Evolutionary conservation across 2,888 invertebrate species (phyloP).

Genomic region (Deilephila porcellus): DNA sequence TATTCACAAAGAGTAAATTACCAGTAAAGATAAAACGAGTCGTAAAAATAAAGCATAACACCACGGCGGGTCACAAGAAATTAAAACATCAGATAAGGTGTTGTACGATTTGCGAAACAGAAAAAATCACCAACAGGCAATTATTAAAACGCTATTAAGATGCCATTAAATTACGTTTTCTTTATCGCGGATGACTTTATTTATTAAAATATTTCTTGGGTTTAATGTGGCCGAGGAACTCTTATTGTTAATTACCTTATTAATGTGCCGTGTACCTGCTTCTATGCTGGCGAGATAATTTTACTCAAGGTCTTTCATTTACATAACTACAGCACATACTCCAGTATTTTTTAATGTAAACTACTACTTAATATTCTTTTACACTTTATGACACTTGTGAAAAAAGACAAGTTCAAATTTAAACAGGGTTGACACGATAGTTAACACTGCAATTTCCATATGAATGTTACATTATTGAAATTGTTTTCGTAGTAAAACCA

Average conservation of each 20-base stretch:
- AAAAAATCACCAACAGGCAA: conserved; percentile 18
- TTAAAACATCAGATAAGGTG: conserved; percentile 26
- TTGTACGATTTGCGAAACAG: conserved; percentile 22
- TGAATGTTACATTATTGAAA: no score
- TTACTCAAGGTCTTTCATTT: conserved; percentile 39
- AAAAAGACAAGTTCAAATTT: background rate
- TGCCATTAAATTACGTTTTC: conserved; percentile 23
- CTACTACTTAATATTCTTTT: conserved; percentile 33
- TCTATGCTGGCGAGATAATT: conserved; percentile 42
- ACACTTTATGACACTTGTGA: background rate
- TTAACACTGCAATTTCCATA: no score
- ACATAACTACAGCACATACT: conserved; percentile 31
- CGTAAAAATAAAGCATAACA: conserved; percentile 7
- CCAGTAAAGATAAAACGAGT: conserved; percentile 31
- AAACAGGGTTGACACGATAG: background rate
- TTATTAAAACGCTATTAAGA: conserved; percentile 41
- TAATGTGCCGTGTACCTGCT: conserved; percentile 41
- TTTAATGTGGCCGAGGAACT: conserved; percentile 51
- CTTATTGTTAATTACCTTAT: conserved; percentile 55
- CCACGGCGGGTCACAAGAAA: conserved; percentile 8
- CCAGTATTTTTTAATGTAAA: conserved; percentile 34
- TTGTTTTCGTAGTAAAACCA: no score
- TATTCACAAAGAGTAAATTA: background rate
- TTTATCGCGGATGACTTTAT: conserved; percentile 23
- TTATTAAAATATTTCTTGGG: conserved; percentile 41